Conservation (phyloP, 2,113 vertebrate genomes). For the Psilopogon haemacephalus region DNA sequence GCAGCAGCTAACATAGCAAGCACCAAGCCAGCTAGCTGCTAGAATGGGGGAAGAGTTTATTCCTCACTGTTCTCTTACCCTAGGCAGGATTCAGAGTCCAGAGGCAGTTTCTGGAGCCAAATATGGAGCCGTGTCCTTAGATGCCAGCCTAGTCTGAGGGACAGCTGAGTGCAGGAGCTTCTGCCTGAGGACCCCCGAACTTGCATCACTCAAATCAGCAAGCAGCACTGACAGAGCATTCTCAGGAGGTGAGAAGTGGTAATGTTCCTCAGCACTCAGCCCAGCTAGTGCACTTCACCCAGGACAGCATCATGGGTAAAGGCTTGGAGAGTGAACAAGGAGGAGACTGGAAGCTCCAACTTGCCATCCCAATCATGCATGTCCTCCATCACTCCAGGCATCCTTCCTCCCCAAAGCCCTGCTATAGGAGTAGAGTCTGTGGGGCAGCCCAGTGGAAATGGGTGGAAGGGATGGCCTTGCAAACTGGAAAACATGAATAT, state of each 20-base stretch:
- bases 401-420: not conserved
- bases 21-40: not conserved
- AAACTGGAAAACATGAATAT: slow-evolving; percentile 33
- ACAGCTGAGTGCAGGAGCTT: rapidly evolving
- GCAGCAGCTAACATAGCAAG: not conserved
- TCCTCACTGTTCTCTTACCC: not conserved
- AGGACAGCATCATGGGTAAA: not conserved
- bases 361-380: not conserved
- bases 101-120: not conserved
- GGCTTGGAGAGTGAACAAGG: not conserved
- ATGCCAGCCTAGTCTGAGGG: not conserved
- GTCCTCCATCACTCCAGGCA: not conserved
- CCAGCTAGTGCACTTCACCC: not conserved
- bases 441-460: not conserved
- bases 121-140: not conserved
- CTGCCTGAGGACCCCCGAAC: not conserved
- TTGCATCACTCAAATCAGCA: not conserved
- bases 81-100: not conserved
- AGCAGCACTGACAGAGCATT: rapidly evolving
- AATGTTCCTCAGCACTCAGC: not conserved
- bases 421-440: not conserved
- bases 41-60: not conserved
- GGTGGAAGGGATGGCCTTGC: not conserved
- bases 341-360: not conserved
- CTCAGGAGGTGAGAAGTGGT: not conserved